Evolutionary conservation across 2,113 vertebrate species (phyloP).

Genomic region (Vidua macroura): DNA sequence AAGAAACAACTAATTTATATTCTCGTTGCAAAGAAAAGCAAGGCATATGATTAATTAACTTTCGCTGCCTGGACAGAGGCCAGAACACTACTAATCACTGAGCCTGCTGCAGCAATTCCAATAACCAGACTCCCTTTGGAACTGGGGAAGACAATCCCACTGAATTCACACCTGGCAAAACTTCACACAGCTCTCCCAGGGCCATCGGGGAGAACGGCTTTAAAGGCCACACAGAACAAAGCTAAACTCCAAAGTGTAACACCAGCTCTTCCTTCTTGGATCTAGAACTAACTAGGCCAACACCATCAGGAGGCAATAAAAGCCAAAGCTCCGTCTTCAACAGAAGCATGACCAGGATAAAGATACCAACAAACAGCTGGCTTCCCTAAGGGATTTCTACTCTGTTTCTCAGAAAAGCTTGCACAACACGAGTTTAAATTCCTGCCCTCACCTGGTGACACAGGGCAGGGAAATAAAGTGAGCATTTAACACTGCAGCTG

Average conservation of each 20-base stretch:
- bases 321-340: not conserved
- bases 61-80: not conserved
- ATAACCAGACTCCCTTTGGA: not conserved
- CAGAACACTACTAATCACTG: not conserved
- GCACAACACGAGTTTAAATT: not conserved
- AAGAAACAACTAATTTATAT: not conserved
- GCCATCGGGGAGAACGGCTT: not conserved
- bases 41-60: not conserved
- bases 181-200: not conserved
- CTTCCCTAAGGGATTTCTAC: not conserved
- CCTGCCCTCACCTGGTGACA: not conserved
- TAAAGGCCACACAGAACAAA: not conserved
- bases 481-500: not conserved
- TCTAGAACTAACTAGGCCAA: not conserved
- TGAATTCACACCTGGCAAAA: not conserved
- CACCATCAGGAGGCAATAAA: fast-evolving
- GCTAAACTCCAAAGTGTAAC: not conserved
- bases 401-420: not conserved
- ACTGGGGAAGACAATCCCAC: not conserved
- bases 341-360: not conserved
- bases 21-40: not conserved
- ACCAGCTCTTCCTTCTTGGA: not conserved
- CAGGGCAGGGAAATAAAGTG: fast-evolving
- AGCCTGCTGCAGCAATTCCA: not conserved
- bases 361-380: not conserved